Evolutionary conservation across 2,113 vertebrate species (phyloP), one percentile per base, ranked within the genome.

Genomic region (Hyperopisus bebe): DNA sequence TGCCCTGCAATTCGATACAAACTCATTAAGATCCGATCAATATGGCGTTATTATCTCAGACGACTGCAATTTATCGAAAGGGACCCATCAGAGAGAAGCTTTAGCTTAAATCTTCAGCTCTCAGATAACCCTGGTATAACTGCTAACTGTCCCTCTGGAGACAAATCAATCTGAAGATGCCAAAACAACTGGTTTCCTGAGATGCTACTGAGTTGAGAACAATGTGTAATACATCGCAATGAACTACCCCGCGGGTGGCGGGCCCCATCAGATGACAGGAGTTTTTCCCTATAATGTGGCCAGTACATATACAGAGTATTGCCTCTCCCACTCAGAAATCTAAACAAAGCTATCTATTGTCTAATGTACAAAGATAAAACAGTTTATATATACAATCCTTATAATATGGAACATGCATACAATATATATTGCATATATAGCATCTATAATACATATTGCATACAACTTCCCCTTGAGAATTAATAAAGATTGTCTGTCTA

Each of bases 1-100:
- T 88, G 70, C 88, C 87, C 86, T 27, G 82, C 89, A 66, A 77
- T 88, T 90, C 86, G 47, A 44, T 90, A 84, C 87, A 85, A 31
- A 74, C 55, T 88, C 89, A 90, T 91, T 84, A 74, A 83, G 62
- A 15, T 48, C 55, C 31, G 50, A 92, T 91, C 86, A 80, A 92
- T 90, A 89, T 62, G 47, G 86, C 53, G 47, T 90, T 50, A 91
- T 88, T 47, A 89, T 89, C 77, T 62, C 85, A 48, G 21, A 50
- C 48, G 21, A 74, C 19, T 88, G 35, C 55, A 84, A 89, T 87
- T 50, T 55, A 88, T 58, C 42, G 27, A 39, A 77, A 44, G 51
- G 89, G 44, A 31, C 42, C 89, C 42, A 58, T 85, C 66, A 80
- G 27, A 42, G 82, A 90, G 31, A 66, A 51, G 87, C 83, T 86